Conservation (phyloP, 2,113 vertebrate species). For the Parus major region DNA sequence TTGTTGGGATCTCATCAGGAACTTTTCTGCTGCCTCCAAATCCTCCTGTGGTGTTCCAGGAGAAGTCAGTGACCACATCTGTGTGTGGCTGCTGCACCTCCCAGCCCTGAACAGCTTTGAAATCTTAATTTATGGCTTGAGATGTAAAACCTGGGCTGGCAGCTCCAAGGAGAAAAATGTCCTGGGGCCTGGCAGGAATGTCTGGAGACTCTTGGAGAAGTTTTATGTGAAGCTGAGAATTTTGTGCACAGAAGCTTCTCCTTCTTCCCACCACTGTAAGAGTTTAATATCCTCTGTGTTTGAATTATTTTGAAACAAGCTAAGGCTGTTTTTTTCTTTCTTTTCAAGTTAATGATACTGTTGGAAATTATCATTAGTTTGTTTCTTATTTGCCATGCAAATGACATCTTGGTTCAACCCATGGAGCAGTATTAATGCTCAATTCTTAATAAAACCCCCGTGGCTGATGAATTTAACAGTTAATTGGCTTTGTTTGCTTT, state of each 20-base stretch:
- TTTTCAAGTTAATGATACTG: accelerated
- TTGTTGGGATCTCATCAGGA: accelerated
- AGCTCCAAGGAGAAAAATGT: not conserved
- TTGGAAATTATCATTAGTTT: not conserved
- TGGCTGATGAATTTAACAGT: not conserved
- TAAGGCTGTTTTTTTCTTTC: accelerated
- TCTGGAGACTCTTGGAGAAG: not conserved
- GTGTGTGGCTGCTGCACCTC: not conserved
- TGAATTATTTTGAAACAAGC: not conserved
- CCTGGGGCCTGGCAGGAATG: not conserved
- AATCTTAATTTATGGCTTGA: not conserved
- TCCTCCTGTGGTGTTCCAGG: not conserved
- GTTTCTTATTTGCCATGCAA: accelerated
- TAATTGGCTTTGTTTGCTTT: constrained; percentile 21
- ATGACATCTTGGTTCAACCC: accelerated
- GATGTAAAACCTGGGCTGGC: not conserved
- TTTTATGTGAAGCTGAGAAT: not conserved
- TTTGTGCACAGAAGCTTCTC: not conserved
- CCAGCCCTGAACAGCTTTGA: not conserved
- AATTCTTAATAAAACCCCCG: accelerated
- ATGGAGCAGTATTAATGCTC: accelerated
- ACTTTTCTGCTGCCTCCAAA: accelerated
- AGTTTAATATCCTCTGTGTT: accelerated
- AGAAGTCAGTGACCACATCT: accelerated
- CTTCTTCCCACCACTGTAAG: accelerated